Base-by-base conservation (phyloP, 2,888 invertebrate species). In the Leptinotarsa haldemani region DNA sequence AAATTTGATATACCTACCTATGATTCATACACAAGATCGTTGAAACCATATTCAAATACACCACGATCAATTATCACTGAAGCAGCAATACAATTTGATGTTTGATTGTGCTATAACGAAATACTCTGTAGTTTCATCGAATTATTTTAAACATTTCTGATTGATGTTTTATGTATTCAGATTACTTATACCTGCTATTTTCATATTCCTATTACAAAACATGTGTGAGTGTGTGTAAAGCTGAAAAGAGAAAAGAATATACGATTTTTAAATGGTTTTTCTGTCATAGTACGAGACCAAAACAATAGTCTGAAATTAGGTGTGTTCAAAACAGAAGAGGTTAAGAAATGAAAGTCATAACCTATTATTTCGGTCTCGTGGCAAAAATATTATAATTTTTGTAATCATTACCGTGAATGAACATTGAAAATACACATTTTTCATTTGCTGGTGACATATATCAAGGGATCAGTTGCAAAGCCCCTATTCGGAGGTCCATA, bases 151-250 rank as follows among this genome's bases (percentile, higher is more conserved):
- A 61, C 61, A 16, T 22, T 58, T 40, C 25, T 30, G 16, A 61
- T 61, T 16, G 18, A 61, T 61, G 47, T 66, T 4, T 20, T 65
- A 40, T 16, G 18, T 69, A 63, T 58, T 58, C 47, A 68, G 25
- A 63, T 61, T 47, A 58, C 47, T 47, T 69, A 30, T 52, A 61
- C n/a, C 61, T 63, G 48, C 58, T 70, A 70, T 70, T 70, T 70
- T 70, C 70, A 48, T 70, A 69, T 48, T 66, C 50, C 63, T 69
- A 64, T 64, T 50, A 48, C 46, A 63, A 25, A 48, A 48, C 30
- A 18, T 61, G 48, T 70, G 70, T 50, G 63, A 18, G 40, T 67
- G 53, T 67, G n/a, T 67, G 16, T 18, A 50, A 16, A 56, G 30
- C n/a, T 40, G n/a, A 25, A 30, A 40, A 50, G 30, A 61, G 56